A percentile compares a stretch with the other conserved stretches of the same genome.
Evolutionary conservation across 2,113 vertebrate species (phyloP).

Genomic region (Rhea pennata): DNA sequence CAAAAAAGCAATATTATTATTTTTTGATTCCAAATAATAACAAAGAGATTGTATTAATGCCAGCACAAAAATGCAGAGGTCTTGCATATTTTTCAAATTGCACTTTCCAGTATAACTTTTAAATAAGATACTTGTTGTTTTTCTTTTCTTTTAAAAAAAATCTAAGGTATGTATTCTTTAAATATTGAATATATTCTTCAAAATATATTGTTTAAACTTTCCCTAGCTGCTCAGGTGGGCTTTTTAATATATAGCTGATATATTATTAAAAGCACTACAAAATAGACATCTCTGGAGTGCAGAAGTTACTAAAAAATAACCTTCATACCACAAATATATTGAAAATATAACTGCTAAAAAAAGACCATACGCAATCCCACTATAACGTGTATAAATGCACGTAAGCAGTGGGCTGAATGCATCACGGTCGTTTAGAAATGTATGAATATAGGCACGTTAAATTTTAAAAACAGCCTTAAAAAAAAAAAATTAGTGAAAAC

Average conservation of each 20-base stretch:
- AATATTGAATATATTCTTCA: conserved; percentile 81
- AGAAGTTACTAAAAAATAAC: conserved; percentile 84
- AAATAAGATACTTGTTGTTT: conserved; percentile 78
- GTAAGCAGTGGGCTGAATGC: conserved; percentile 59
- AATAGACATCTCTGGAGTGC: conserved; percentile 86
- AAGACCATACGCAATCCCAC: conserved; percentile 69
- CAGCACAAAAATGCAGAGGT: conserved; percentile 73
- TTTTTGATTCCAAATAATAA: conserved; percentile 38
- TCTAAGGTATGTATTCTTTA: conserved; percentile 75
- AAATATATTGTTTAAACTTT: conserved; percentile 79
- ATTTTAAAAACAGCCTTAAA: conserved; percentile 70
- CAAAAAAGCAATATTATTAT: background rate
- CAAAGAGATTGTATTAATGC: conserved; percentile 51
- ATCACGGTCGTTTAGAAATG: conserved; percentile 77
- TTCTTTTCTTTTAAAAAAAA: conserved; percentile 40
- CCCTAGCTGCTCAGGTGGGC: conserved; percentile 78
- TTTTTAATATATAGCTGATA: conserved; percentile 81
- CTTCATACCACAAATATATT: conserved; percentile 86
- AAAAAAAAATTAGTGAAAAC: conserved; percentile 76
- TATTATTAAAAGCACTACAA: conserved; percentile 84
- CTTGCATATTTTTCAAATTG: conserved; percentile 77
- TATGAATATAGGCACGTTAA: conserved; percentile 71
- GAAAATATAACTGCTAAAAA: conserved; percentile 75
- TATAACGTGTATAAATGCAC: conserved; percentile 56
- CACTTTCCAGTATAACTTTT: conserved; percentile 83